phyloP scores from a whole-genome alignment of 1,140 invertebrate species.

The Megalonaias nervosa region DNA sequence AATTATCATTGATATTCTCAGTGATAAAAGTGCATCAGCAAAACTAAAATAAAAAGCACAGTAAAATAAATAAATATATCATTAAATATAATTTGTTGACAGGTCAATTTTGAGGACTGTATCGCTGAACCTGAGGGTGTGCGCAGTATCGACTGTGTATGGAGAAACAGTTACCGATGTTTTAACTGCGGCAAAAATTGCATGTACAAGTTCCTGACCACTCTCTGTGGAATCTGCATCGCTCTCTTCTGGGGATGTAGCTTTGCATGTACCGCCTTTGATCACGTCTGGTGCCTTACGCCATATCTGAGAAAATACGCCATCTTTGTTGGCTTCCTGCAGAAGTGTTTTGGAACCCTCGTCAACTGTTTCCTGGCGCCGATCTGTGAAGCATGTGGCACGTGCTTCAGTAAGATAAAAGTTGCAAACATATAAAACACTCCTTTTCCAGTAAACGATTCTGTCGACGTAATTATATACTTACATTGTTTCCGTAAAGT shows the following conservation, averaged over 20 bases:
- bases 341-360: conserved; percentile 75
- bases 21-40: too few relatives aligned
- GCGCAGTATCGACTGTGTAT: conserved; percentile 81
- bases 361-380: conserved; percentile 63
- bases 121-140: conserved; percentile 83
- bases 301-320: conserved; percentile 42
- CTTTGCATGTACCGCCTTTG: conserved; percentile 82
- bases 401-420: conserved; percentile 38
- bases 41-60: too few relatives aligned
- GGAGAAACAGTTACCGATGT: conserved; percentile 80
- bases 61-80: too few relatives aligned
- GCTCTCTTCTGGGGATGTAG: conserved; percentile 80
- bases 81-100: neutral
- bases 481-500: too few relatives aligned
- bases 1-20: too few relatives aligned
- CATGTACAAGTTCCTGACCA: conserved; percentile 81
- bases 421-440: neutral
- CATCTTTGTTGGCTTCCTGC: conserved; percentile 77
- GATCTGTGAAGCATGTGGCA: conserved; percentile 39
- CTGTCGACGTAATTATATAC: too few relatives aligned
- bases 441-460: too few relatives aligned
- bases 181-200: conserved; percentile 79
- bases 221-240: conserved; percentile 78
- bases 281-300: conserved; percentile 74
- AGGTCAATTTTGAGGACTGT: conserved; percentile 79